Evolutionary conservation across 2,113 vertebrate species (phyloP).

Genomic region (Buteo buteo): DNA sequence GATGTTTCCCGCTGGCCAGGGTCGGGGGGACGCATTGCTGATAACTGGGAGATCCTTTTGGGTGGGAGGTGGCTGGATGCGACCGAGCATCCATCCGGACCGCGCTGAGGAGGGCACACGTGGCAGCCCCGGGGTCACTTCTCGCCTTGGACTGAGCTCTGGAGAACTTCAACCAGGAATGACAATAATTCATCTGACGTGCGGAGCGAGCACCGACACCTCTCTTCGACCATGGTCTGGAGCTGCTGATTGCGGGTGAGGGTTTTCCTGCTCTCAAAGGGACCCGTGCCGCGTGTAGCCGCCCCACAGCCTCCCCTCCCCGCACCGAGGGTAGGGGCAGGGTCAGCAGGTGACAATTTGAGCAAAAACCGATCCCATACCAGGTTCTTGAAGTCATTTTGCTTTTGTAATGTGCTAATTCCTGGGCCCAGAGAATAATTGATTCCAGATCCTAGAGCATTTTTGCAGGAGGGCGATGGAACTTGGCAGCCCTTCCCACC

Average conservation of each 20-base stretch:
- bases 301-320: neutral
- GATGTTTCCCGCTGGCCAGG: neutral
- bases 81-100: neutral
- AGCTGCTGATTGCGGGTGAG: neutral
- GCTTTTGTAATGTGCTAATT: conserved; percentile 31
- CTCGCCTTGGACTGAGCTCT: neutral
- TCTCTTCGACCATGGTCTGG: neutral
- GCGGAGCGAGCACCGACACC: neutral
- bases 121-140: neutral
- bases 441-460: neutral
- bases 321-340: neutral
- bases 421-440: neutral
- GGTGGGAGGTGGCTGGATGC: neutral
- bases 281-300: rapidly evolving
- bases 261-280: neutral
- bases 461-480: neutral
- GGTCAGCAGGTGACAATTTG: conserved; percentile 27
- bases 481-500: conserved; percentile 3
- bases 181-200: neutral
- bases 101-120: neutral
- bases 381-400: conserved; percentile 26
- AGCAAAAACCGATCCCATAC: conserved; percentile 27
- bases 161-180: conserved; percentile 1
- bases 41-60: neutral
- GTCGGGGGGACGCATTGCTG: rapidly evolving